A percentile compares a stretch with the other conserved stretches of the same genome.
phyloP scores from a whole-genome alignment of 92 coral and sea anemone species.

The Hydrozoanthus gracilis region DNA sequence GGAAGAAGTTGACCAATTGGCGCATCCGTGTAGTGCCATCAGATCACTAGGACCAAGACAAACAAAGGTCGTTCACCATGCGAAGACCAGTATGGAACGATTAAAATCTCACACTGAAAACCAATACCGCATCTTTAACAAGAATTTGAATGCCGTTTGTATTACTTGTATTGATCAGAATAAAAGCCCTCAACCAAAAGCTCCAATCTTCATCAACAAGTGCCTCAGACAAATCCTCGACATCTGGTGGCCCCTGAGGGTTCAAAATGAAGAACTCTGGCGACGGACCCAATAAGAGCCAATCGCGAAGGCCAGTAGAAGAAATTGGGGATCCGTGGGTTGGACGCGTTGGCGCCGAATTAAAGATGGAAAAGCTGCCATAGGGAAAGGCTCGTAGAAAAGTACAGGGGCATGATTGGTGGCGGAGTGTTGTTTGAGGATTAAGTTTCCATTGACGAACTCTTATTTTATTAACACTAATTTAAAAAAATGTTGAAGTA shows the following conservation, averaged over 20 bases:
- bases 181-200: constrained; percentile 5
- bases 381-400: no score
- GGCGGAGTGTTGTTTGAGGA: no score
- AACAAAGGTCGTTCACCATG: background rate
- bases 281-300: no score
- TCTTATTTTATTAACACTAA: no score
- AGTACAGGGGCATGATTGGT: no score
- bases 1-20: background rate
- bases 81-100: background rate
- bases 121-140: background rate
- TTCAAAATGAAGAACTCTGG: no score
- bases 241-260: background rate
- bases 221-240: constrained; percentile 24
- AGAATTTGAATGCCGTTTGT: background rate
- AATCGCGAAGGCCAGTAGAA: no score
- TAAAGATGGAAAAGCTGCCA: no score
- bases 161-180: background rate
- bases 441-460: no score
- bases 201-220: constrained; percentile 6
- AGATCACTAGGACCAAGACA: background rate
- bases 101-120: background rate
- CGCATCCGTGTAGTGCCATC: background rate
- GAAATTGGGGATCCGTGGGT: no score
- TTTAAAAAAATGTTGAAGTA: no score
- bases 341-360: no score